Evolutionary conservation across 2,113 vertebrate genomes (phyloP), one percentile per base, ranked within the genome.

Genomic region (Heteronetta atricapilla): DNA sequence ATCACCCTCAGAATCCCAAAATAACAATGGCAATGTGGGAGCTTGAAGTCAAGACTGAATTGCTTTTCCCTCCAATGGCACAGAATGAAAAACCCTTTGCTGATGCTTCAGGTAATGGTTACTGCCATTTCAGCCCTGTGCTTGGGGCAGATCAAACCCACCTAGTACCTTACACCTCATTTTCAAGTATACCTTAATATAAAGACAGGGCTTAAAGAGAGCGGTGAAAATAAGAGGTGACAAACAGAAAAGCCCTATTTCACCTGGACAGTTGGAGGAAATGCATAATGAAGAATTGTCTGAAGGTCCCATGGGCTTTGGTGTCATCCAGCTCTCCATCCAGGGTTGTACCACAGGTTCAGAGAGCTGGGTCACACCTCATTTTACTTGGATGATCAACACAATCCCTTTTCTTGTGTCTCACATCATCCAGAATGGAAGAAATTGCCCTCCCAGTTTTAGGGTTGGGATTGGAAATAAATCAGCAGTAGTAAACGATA

Each of bases 41-140:
- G 14, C 16, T 63, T 21, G 46, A 36, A 66, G 33, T 20, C 14
- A 64, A 81, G 40, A 18, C 50, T 82, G 64, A 93, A 95, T 90
- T 53, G 13, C 18, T 40, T 94, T 93, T 96, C 87, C 78, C 48
- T 93, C 64, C 46, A 82, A 8, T 79, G 90, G 15, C 67, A 72
- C 0, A 0, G 14, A 81, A 77, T 76, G 77, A 34, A 64, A 88
- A 77, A n/a, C 21, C 31, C 42, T 79, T 82, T 59, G 12, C 59
- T 80, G 59, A 50, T 76, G 70, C 52, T 42, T 74, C 58, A 69
- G 60, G 28, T 93, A 52, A 6, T 44, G 73, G 12, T 46, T 22
- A 34, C 10, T 50, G 25, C 29, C 6, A 3, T 52, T 86, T 82
- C 31, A 63, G 56, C 53, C 59, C 53, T 64, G 12, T n/a, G 14